Percentiles rank a stretch among this genome's conserved stretches.
Evolutionary conservation across 2,888 invertebrate species (phyloP).

Genomic region (Metellina segmentata): DNA sequence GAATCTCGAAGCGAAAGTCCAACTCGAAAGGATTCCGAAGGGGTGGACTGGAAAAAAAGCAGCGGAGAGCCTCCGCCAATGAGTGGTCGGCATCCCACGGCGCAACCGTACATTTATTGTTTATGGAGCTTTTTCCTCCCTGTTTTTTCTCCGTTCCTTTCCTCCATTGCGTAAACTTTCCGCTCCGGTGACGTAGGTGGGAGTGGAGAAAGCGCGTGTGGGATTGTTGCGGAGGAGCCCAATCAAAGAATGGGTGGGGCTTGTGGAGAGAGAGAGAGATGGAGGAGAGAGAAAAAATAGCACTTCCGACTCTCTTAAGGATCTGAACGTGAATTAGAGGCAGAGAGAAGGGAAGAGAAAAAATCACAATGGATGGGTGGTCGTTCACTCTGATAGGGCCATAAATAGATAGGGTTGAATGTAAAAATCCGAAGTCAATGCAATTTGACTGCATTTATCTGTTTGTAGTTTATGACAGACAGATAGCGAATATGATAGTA

Average conservation of each 20-base stretch:
- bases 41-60: not conserved
- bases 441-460: too few species aligned
- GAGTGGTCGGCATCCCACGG: not conserved
- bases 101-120: constrained; percentile 30
- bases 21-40: not conserved
- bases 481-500: too few species aligned
- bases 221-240: not conserved
- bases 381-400: too few species aligned
- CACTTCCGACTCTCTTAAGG: not conserved
- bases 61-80: not conserved
- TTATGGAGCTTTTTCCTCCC: not conserved
- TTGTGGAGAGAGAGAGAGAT: not conserved
- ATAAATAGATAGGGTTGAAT: too few species aligned
- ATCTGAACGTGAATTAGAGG: not conserved
- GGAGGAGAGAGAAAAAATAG: not conserved
- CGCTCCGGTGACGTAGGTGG: not conserved
- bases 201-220: not conserved
- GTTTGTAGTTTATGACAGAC: too few species aligned
- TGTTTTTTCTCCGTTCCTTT: not conserved
- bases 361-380: too few species aligned
- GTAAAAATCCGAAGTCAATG: too few species aligned
- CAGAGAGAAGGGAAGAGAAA: not conserved
- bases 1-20: not conserved
- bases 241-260: constrained; percentile 4
- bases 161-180: not conserved